Evolutionary conservation across 2,797 vertebrate species (phyloP).

Genomic region (Pelobates cultripes): DNA sequence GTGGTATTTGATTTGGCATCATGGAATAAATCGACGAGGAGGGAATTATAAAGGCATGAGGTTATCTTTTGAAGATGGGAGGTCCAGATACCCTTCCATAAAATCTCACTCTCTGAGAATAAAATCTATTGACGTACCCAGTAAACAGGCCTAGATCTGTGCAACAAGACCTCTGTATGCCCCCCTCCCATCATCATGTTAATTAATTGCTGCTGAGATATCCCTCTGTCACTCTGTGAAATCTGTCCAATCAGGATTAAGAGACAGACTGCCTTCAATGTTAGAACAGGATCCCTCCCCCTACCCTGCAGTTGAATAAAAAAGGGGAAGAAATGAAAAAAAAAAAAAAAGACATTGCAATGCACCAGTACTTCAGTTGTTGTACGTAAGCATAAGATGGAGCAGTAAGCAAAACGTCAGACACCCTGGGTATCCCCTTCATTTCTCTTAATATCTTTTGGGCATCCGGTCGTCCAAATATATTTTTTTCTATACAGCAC

Average conservation of each 20-base stretch:
- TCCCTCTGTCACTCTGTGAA: conserved; percentile 42
- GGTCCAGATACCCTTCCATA: not conserved
- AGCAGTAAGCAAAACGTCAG: conserved; percentile 10
- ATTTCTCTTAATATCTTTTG: too few species aligned
- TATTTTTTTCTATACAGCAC: too few species aligned
- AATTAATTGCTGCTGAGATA: conserved; percentile 48
- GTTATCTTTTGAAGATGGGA: not conserved
- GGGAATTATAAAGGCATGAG: not conserved
- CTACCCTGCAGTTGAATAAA: conserved; percentile 56
- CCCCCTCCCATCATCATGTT: conserved; percentile 26
- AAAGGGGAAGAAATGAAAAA: conserved; percentile 8
- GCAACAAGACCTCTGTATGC: conserved; percentile 13
- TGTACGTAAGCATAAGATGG: conserved; percentile 14
- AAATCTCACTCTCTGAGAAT: not conserved
- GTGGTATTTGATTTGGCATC: not conserved
- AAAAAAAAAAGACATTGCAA: conserved; percentile 45
- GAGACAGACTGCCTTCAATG: conserved; percentile 39
- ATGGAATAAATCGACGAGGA: not conserved
- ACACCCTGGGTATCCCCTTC: not conserved
- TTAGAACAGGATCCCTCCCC: conserved; percentile 48
- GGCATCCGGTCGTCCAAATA: too few species aligned
- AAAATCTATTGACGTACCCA: conserved; percentile 8
- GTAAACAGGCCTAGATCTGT: conserved; percentile 6
- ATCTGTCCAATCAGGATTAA: conserved; percentile 46
- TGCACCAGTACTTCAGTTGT: conserved; percentile 48